phyloP scores from a whole-genome alignment of 1,140 invertebrate species.

The Papilio dardanus region DNA sequence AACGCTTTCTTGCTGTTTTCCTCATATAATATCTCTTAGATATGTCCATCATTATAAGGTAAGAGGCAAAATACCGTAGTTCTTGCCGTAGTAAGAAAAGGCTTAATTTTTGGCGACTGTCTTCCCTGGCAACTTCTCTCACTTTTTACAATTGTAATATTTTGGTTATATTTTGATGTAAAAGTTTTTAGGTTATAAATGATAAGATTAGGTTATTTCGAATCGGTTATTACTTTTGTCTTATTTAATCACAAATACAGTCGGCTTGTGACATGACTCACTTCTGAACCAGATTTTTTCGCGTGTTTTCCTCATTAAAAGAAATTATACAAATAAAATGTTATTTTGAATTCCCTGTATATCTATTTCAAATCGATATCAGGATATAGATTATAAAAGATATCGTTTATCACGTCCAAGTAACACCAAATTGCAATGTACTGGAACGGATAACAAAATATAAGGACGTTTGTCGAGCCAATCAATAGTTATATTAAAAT shows the following conservation, averaged over 20 bases:
- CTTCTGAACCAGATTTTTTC: not conserved
- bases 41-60: not conserved
- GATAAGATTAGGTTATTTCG: too few relatives aligned
- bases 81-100: too few relatives aligned
- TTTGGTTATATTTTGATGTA: not conserved
- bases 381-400: slow-evolving; percentile 6
- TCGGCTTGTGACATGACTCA: not conserved
- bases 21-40: not conserved
- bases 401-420: not conserved
- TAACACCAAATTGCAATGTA: slow-evolving; percentile 1
- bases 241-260: too few relatives aligned
- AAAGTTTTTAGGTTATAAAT: not conserved
- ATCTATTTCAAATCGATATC: slow-evolving; percentile 12
- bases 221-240: too few relatives aligned
- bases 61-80: not conserved
- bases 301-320: not conserved
- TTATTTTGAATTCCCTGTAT: not conserved
- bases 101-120: too few relatives aligned
- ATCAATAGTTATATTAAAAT: not conserved
- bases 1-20: not conserved
- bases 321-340: not conserved
- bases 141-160: not conserved
- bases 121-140: too few relatives aligned
- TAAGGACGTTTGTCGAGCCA: not conserved
- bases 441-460: not conserved